Evolutionary conservation across 2,797 vertebrate species (phyloP), one percentile per base, ranked within the genome.

Genomic region (Acrossocheilus wenchowensis): DNA sequence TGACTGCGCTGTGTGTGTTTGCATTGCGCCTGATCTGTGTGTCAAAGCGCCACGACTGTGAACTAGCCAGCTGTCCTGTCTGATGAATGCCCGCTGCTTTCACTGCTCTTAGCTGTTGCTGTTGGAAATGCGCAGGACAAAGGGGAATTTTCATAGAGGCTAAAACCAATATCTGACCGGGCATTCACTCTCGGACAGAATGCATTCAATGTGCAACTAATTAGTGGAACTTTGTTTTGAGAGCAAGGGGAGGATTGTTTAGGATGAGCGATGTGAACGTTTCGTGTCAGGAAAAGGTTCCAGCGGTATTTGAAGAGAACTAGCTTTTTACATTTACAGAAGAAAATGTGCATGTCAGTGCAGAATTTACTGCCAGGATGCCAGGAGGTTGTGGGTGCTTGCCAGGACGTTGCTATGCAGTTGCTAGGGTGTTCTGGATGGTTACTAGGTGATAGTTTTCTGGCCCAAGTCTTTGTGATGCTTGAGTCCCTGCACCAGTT

Each of bases 201-300:
- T 23, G 45, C 41, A 77, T 66, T 60, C 30, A 75, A 71, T 78
- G 69, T 87, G 84, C 48, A 45, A 75, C 81, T 89, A 77, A 87
- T 88, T 86, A 84, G 69, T 86, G 50, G 84, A 88, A 80, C 54
- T 84, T 88, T 88, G 86, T 84, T 89, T 85, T 87, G 68, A 84
- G 85, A 17, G 78, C 57, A 23, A 7, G 71, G 39, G 81, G 81
- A 43, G 50, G 74, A 17, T 74, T 57, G 50, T 57, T 54, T 39
- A 72, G 87, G 79, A 60, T 82, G 83, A 75, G 75, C 75, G 23
- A 54, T 84, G 75, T 39, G 82, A 80, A 66, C 7, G 68, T 71
- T 77, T 74, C 39, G 43, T 60, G 77, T 69, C 64, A 23, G 26
- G n/a, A 66, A 83, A 86, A 85, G 26, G 86, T 81, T 86, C 74